Evolutionary conservation across 2,797 vertebrate genomes (phyloP), one percentile per base, ranked within the genome.

Genomic region (Falco peregrinus): DNA sequence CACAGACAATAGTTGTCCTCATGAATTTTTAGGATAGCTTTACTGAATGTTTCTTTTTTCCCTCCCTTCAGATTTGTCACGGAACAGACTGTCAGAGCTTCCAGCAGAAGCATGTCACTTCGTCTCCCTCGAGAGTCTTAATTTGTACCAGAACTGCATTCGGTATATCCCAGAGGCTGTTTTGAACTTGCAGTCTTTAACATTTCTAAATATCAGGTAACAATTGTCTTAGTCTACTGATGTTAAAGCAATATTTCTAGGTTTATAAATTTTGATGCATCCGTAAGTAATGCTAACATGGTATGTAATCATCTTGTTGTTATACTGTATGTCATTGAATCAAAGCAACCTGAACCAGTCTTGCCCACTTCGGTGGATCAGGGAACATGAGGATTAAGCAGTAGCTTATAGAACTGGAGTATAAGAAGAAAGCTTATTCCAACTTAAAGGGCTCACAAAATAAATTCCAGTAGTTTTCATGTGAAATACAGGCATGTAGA

Each of bases 101-200:
- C 99, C 99, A 35, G 92, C 98, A 96, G 99, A 99, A 96, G 98
- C 98, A 1, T 99, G 99, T 96, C 97, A 98, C 96, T 99, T 99
- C 13, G 99, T 99, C 77, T 99, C 99, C 87, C 98, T 99, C 65
- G 99, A 99, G 98, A 99, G 98, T 97, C 98, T 99, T 84, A 99
- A 99, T 95, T 98, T 99, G 51, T 99, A 99, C 96, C 99, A 99
- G 98, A 99, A 99, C 97, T 99, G 99, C 98, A 98, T 99, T 90
- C 98, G 99, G 21, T 98, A 98, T 33, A 98, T 99, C 56, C 99
- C 99, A 54, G 99, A 99, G 91, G 98, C 98, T 92, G 97, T 99
- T 96, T 67, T 99, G 89, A 99, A 99, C 92, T 97, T 99, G 59
- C 99, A 99, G 96, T 98, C 99, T 12, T 98, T 99, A 93, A 99